These are phyloP conservation scores for Chaetogeoica ovagalla DNA, from an alignment of 2,888 invertebrate species.

Conservation along the genomic window DNA sequence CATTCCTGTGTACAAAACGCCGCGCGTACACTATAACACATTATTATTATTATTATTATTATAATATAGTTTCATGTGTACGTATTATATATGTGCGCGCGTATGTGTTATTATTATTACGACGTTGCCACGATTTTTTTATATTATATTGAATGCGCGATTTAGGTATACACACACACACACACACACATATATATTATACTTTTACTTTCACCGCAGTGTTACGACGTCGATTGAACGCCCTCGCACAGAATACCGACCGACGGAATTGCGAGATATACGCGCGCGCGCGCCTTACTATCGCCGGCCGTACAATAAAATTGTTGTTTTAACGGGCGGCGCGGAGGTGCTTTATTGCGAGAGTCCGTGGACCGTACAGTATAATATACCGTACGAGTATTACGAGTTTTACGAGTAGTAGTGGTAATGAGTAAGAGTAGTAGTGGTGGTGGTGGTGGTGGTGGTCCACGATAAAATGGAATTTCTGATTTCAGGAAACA, in stretches of 20 bases:
- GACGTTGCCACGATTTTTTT: constrained; percentile 34
- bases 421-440: too few species aligned
- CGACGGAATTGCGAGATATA: constrained; percentile 30
- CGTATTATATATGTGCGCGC: constrained; percentile 7
- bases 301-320: too few species aligned
- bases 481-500: constrained; percentile 37
- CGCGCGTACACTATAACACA: too few species aligned
- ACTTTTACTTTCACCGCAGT: constrained; percentile 44
- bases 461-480: constrained; percentile 15
- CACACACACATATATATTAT: too few species aligned
- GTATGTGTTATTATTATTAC: neutral
- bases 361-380: constrained; percentile 11
- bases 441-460: too few species aligned
- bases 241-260: constrained; percentile 40
- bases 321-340: neutral
- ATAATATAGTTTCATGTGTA: neutral
- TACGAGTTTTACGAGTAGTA: too few species aligned
- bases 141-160: constrained; percentile 12
- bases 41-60: too few species aligned
- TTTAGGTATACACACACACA: constrained; percentile 20
- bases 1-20: constrained; percentile 10
- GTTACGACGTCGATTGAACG: constrained; percentile 19
- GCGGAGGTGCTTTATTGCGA: neutral
- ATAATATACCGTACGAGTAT: too few species aligned
- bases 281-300: too few species aligned